Base-by-base conservation (phyloP, 1,140 invertebrate genomes). In the Lepeophtheirus salmonis region DNA sequence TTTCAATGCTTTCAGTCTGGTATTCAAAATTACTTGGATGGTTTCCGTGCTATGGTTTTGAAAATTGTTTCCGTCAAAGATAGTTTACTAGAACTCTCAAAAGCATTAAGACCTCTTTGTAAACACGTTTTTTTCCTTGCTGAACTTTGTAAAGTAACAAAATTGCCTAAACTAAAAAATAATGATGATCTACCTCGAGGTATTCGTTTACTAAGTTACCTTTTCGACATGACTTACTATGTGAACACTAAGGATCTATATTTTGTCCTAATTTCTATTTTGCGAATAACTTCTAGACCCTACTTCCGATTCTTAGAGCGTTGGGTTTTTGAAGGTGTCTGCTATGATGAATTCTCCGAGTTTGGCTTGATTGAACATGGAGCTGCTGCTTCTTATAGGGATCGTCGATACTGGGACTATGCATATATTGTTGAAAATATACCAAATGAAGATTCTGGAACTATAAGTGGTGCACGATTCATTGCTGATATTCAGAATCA, bases 401-500 rank as follows among this genome's bases (percentile, higher is more conserved):
- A 54, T 13, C 52, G 52, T 2, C 20, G 20, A 1, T 54, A 21
- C 23, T 54, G 52, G 52, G 21, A 14, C 1, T 16, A 54, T 54
- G 52, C 52, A 1, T 24, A 54, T 20, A 23, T 20, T 20, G 52
- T 54, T 14, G 52, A 20, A 2, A 24, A 54, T 18, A 16, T 20
- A n/a, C 52, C 52, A 3, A 16, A 21, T 14, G 52, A 54, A n/a
- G 52, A 20, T 2, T 21, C 18, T 20, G n/a, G n/a, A 16, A 17
- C 16, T 50, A n/a, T n/a, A n/a, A 20, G 52, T 3, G 52, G 52
- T 54, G 52, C 18, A 24, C 14, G 23, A 2, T 54, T 54, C 52
- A 54, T 54, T n/a, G n/a, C 20, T 54, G 52, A 54, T 2, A 54
- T 54, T n/a, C 52, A 54, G 23, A n/a, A 18, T 13, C 52, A 54